These are phyloP conservation scores for Drosophila ananassae DNA, from an alignment of 1,140 invertebrate species.

Conservation along the genomic window DNA sequence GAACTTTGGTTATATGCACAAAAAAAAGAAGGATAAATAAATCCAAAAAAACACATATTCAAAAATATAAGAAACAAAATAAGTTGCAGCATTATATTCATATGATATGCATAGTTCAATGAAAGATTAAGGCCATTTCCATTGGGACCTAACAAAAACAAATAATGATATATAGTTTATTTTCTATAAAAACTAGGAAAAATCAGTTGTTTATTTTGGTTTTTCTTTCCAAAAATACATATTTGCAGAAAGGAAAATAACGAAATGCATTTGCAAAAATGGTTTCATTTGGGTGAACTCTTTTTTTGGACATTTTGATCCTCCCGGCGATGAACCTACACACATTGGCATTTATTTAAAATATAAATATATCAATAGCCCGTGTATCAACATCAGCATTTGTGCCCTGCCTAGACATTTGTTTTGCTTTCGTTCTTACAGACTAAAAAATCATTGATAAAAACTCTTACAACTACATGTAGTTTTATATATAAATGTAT, in stretches of 20 bases:
- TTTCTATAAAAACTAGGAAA: constrained; percentile 34
- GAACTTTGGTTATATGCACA: constrained; percentile 63
- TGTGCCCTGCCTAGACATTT: constrained; percentile 34
- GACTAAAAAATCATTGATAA: constrained; percentile 40
- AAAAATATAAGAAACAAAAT: constrained; percentile 44
- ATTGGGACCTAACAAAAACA: constrained; percentile 51
- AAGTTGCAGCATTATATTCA: constrained; percentile 58
- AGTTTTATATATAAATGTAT: constrained; percentile 21
- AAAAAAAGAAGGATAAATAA: constrained; percentile 40
- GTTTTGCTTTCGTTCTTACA: constrained; percentile 43
- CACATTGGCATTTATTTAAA: constrained; percentile 15
- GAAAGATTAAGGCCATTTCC: constrained; percentile 58
- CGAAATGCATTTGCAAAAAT: constrained; percentile 48
- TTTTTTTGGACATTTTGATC: constrained; percentile 26
- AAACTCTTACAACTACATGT: constrained; percentile 39
- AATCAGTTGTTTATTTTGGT: constrained; percentile 12
- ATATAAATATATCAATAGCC: constrained; percentile 9
- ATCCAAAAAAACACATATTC: constrained; percentile 4
- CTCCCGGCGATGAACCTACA: constrained; percentile 44
- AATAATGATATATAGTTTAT: constrained; percentile 13
- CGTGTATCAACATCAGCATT: constrained; percentile 26
- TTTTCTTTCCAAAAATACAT: constrained; percentile 8
- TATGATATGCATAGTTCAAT: constrained; percentile 61
- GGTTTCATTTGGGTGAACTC: constrained; percentile 47
- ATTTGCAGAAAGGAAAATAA: constrained; percentile 15